phyloP scores from a whole-genome alignment of 2,888 invertebrate species.

The Octodonta nipae region DNA sequence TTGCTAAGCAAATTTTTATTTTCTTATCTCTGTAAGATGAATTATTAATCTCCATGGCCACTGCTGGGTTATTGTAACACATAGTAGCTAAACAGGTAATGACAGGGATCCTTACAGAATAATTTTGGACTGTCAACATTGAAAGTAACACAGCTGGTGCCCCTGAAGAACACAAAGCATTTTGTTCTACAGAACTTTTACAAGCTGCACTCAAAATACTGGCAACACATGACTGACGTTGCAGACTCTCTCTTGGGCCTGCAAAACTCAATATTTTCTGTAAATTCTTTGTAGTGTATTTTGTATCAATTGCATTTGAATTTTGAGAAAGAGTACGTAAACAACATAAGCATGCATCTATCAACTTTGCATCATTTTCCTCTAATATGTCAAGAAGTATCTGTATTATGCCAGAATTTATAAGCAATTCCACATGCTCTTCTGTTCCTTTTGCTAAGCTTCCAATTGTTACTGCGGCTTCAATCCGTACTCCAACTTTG shows the following conservation, averaged over 20 bases:
- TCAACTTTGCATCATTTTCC: slow-evolving; percentile 46
- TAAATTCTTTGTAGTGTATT: slow-evolving; percentile 40
- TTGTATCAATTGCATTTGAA: slow-evolving; percentile 11
- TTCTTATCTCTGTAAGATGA: slow-evolving; percentile 52
- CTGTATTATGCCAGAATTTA: slow-evolving; percentile 64
- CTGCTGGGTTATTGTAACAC: slow-evolving; percentile 66
- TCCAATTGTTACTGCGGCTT: slow-evolving; percentile 74
- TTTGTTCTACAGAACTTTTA: slow-evolving; percentile 60
- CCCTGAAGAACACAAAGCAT: slow-evolving; percentile 61
- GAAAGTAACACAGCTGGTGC: slow-evolving; percentile 59
- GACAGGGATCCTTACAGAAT: slow-evolving; percentile 65
- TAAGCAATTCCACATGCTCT: slow-evolving; percentile 63
- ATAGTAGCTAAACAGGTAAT: slow-evolving; percentile 71
- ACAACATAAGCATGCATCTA: slow-evolving; percentile 72
- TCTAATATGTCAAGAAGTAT: slow-evolving; percentile 58
- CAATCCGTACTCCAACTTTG: slow-evolving; percentile 54
- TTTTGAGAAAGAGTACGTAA: slow-evolving; percentile 56
- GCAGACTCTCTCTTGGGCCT: slow-evolving; percentile 53
- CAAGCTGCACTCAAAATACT: slow-evolving; percentile 73
- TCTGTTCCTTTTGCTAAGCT: slow-evolving; percentile 80
- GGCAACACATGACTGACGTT: slow-evolving; percentile 70
- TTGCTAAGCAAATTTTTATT: slow-evolving; percentile 58
- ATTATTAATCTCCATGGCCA: slow-evolving; percentile 54
- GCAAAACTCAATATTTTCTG: slow-evolving; percentile 47
- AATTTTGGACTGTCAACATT: slow-evolving; percentile 49